These are phyloP conservation scores for Sminthurinus aureus DNA, from an alignment of 2,888 invertebrate genomes.

Conservation along the genomic window DNA sequence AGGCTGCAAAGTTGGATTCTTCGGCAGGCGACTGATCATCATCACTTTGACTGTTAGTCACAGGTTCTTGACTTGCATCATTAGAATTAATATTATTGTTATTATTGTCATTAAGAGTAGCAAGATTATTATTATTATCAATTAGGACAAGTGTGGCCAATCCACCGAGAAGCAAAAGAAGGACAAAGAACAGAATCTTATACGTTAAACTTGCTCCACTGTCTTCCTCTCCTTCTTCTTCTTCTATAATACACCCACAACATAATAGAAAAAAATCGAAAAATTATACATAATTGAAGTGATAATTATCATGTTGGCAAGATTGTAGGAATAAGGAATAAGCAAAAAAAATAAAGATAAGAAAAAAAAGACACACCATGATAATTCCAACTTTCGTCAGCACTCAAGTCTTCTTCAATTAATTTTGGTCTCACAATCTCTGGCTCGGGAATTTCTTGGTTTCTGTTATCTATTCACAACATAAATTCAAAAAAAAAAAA, in stretches of 20 bases:
- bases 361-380: not conserved
- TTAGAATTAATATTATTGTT: not conserved
- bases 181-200: constrained; percentile 40
- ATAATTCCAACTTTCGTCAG: constrained; percentile 32
- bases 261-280: not conserved
- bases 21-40: not conserved
- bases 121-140: constrained; percentile 31
- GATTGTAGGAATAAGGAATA: not conserved
- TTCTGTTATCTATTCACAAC: constrained; percentile 5
- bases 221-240: constrained; percentile 23
- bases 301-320: too few relatives aligned
- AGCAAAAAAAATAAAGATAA: not conserved
- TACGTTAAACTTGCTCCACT: constrained; percentile 33
- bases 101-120: not conserved
- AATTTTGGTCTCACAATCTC: constrained; percentile 24
- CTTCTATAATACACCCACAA: not conserved
- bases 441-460: constrained; percentile 31
- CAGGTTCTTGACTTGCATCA: not conserved
- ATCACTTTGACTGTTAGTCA: not conserved
- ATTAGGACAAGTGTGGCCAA: constrained; percentile 39
- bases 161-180: constrained; percentile 31
- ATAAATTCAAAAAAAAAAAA: not conserved
- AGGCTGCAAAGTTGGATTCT: constrained; percentile 2
- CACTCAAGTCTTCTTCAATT: constrained; percentile 25
- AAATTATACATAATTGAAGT: too few relatives aligned